phyloP scores from a whole-genome alignment of 2,888 invertebrate genomes.

The Drosophila niveifrons region DNA sequence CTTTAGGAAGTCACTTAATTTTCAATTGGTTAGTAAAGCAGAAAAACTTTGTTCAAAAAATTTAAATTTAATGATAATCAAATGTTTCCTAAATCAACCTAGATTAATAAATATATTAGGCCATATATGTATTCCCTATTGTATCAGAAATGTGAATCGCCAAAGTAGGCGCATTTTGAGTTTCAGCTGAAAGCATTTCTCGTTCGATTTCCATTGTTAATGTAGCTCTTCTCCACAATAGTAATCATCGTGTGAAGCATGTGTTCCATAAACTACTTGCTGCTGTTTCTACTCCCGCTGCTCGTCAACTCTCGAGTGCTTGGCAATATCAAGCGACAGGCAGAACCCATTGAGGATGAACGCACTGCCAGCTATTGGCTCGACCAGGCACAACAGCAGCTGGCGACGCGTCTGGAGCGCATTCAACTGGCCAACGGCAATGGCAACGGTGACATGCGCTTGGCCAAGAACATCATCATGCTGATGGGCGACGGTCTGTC shows the following conservation, averaged over 20 bases:
- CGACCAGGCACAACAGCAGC: slow-evolving; percentile 65
- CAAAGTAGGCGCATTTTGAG: not conserved
- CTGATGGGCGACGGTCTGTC: slow-evolving; percentile 89
- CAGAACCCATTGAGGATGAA: slow-evolving; percentile 44
- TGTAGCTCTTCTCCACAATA: slow-evolving; percentile 12
- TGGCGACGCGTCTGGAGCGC: slow-evolving; percentile 50
- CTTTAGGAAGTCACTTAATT: no score
- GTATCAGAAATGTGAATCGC: no score
- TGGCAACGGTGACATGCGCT: slow-evolving; percentile 31
- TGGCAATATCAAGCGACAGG: slow-evolving; percentile 1
- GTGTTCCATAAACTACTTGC: slow-evolving; percentile 13
- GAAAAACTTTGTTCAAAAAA: no score
- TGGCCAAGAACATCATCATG: slow-evolving; percentile 81
- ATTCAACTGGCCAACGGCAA: slow-evolving; percentile 25
- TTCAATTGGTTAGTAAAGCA: no score
- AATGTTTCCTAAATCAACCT: no score
- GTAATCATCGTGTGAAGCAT: slow-evolving; percentile 28
- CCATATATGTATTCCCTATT: no score
- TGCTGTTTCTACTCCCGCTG: slow-evolving; percentile 2
- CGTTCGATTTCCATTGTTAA: slow-evolving; percentile 23
- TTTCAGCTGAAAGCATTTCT: slow-evolving; percentile 9
- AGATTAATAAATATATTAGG: no score
- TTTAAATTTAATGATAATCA: no score
- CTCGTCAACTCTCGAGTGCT: slow-evolving; percentile 9
- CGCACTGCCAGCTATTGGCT: slow-evolving; percentile 60